These are phyloP conservation scores for Vipera latastei DNA, from an alignment of 2,797 vertebrate species.

Conservation along the genomic window DNA sequence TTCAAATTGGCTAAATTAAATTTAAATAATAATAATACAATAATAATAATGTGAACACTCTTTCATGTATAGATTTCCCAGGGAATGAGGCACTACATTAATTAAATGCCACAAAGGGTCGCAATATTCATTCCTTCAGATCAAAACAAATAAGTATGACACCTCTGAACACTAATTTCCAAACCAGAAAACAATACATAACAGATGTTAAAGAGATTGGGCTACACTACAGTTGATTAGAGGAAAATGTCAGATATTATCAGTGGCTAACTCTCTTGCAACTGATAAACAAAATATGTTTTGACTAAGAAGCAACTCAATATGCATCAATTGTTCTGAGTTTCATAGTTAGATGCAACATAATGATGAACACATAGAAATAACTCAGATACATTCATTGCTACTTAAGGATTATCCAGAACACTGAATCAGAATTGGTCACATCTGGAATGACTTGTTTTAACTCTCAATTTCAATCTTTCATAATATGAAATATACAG, in stretches of 20 bases:
- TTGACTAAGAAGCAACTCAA: slow-evolving; percentile 16
- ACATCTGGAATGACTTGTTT: background rate
- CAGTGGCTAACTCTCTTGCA: slow-evolving; percentile 11
- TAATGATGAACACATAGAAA: background rate
- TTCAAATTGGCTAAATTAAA: slow-evolving; percentile 1
- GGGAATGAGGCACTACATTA: slow-evolving; percentile 13
- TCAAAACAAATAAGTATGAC: slow-evolving; percentile 29
- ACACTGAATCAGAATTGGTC: background rate
- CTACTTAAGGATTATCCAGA: background rate
- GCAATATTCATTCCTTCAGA: slow-evolving; percentile 29
- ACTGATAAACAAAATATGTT: slow-evolving; percentile 19
- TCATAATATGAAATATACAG: background rate
- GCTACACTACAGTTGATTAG: slow-evolving; percentile 10
- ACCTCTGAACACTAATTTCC: slow-evolving; percentile 29
- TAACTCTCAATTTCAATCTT: background rate
- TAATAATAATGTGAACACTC: background rate
- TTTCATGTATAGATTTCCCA: slow-evolving; percentile 8
- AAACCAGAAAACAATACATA: slow-evolving; percentile 29
- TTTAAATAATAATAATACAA: background rate
- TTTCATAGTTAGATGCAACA: background rate
- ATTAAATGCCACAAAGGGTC: slow-evolving; percentile 26
- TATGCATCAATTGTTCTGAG: background rate
- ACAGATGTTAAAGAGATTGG: slow-evolving; percentile 27
- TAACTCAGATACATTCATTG: background rate
- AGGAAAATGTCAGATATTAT: slow-evolving; percentile 27